Conservation (phyloP, 2,888 invertebrate species). For the Notocelia uddmanniana region DNA sequence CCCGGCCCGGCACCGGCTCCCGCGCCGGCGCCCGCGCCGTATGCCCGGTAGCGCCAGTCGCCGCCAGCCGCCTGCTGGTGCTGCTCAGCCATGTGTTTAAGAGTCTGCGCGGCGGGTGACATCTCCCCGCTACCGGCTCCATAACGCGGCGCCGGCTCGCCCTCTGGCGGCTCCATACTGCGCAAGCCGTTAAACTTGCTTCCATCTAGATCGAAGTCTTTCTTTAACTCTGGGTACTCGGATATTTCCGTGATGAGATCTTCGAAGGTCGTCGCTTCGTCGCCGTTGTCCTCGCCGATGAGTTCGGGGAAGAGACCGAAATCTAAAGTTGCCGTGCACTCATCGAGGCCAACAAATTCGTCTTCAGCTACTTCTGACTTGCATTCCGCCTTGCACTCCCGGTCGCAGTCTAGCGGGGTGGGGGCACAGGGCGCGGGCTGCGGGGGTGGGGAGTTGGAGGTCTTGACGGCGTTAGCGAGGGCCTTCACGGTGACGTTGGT, state of each 20-base stretch:
- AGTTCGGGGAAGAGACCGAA: conserved; percentile 93
- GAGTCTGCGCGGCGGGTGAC: conserved; percentile 97
- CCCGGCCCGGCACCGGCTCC: too few relatives aligned
- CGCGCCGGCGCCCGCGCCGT: conserved; percentile 82
- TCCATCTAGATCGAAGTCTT: conserved; percentile 90
- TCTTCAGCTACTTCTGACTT: conserved; percentile 92
- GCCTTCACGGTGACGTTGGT: conserved; percentile 96
- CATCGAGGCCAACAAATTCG: conserved; percentile 94
- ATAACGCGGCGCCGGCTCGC: conserved; percentile 76
- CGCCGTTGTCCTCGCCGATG: conserved; percentile 93
- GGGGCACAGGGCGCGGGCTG: conserved; percentile 88
- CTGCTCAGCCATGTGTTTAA: conserved; percentile 99
- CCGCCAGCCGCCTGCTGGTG: conserved; percentile 92
- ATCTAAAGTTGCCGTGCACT: conserved; percentile 94
- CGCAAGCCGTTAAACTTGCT: conserved; percentile 72
- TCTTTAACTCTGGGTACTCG: conserved; percentile 93
- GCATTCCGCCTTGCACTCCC: conserved; percentile 92
- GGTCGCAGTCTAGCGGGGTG: conserved; percentile 93
- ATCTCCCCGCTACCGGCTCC: conserved; percentile 88
- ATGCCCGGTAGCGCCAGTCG: conserved; percentile 85
- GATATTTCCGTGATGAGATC: conserved; percentile 95
- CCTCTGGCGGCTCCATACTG: conserved; percentile 78
- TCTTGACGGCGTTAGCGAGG: conserved; percentile 81
- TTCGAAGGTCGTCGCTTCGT: conserved; percentile 91
- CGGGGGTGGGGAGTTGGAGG: conserved; percentile 75